Evolutionary conservation across 2,888 invertebrate species (phyloP).

Genomic region (Camptogramma bilineatum): DNA sequence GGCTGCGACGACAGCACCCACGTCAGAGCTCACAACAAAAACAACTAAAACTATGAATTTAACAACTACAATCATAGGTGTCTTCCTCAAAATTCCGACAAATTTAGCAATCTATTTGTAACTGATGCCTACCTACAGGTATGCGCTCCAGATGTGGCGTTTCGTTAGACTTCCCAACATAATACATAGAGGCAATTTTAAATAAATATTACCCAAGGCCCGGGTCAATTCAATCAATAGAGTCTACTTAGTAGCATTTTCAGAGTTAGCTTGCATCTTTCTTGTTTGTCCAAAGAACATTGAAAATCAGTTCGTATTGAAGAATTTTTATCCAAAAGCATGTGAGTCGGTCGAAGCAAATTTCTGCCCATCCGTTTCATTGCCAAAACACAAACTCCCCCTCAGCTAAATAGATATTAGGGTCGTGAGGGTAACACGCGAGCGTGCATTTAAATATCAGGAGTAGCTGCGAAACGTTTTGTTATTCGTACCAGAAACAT

Average conservation of each 20-base stretch:
- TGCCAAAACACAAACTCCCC: slow-evolving; percentile 26
- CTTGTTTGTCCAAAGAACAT: background rate
- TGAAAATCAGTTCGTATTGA: background rate
- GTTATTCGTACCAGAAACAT: background rate
- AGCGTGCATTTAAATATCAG: slow-evolving; percentile 8
- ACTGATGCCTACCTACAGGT: background rate
- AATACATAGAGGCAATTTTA: too few species aligned
- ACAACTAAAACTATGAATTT: slow-evolving; percentile 2
- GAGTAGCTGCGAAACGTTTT: slow-evolving; percentile 6
- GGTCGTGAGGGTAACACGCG: slow-evolving; percentile 22
- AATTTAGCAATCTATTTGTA: background rate
- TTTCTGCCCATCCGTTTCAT: slow-evolving; percentile 14
- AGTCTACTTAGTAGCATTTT: too few species aligned
- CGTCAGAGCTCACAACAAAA: slow-evolving; percentile 52
- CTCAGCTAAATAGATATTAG: slow-evolving; percentile 26
- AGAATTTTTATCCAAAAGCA: background rate
- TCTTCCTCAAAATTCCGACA: background rate
- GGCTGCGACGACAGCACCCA: slow-evolving; percentile 53
- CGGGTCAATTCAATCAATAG: too few species aligned
- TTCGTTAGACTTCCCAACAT: background rate
- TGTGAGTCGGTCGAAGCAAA: background rate
- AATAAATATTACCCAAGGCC: too few species aligned
- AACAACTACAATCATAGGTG: background rate
- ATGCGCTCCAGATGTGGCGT: background rate
- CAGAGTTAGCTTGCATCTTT: background rate